These are phyloP conservation scores for Brachyhypopomus occidentalis DNA, from an alignment of 2,113 vertebrate genomes.

Conservation along the genomic window DNA sequence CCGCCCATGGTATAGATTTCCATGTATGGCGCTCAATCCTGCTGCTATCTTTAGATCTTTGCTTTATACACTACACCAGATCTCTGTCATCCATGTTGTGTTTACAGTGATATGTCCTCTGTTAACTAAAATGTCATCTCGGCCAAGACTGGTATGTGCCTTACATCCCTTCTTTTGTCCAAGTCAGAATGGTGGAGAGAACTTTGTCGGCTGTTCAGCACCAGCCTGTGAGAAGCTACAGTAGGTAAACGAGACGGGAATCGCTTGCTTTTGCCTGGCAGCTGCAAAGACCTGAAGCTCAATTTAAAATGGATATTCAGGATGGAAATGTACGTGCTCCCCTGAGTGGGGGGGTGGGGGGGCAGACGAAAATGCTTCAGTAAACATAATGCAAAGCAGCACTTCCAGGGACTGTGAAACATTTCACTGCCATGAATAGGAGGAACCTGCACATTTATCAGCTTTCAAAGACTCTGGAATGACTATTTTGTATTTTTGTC, in stretches of 20 bases:
- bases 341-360: neutral
- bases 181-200: neutral
- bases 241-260: neutral
- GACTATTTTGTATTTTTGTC: conserved; percentile 42
- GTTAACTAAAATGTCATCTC: conserved; percentile 10
- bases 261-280: neutral
- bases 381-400: conserved; percentile 21
- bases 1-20: conserved; percentile 32
- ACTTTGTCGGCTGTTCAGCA: neutral
- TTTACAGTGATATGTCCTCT: conserved; percentile 24
- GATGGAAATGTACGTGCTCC: neutral
- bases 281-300: neutral
- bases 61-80: neutral
- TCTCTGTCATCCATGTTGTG: conserved; percentile 17
- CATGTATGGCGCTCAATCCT: conserved; percentile 33
- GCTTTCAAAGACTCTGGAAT: conserved; percentile 32
- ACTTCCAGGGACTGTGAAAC: no score
- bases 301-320: conserved; percentile 20
- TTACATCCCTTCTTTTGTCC: neutral
- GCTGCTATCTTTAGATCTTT: conserved; percentile 31
- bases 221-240: neutral
- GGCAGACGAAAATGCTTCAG: neutral
- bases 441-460: conserved; percentile 2
- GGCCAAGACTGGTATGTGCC: neutral
- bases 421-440: conserved; percentile 1